Evolutionary conservation across 2,888 invertebrate genomes (phyloP).

Genomic region (Trichopria drosophilae): DNA sequence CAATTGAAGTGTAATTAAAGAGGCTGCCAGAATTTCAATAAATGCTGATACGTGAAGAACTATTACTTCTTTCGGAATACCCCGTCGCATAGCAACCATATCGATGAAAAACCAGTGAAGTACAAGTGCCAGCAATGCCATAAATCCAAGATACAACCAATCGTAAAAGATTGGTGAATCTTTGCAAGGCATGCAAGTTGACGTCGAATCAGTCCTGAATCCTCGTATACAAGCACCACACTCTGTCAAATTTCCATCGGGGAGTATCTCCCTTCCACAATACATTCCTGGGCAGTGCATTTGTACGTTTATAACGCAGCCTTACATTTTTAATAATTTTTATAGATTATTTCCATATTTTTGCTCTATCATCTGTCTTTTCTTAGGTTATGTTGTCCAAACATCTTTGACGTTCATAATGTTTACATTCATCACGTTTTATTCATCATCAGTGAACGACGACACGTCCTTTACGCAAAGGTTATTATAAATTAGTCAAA

Average conservation of each 20-base stretch:
- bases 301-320: slow-evolving; percentile 16
- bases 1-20: slow-evolving; percentile 75
- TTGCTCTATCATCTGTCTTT: not conserved
- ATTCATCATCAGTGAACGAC: too few relatives aligned
- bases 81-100: slow-evolving; percentile 73
- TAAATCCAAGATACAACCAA: slow-evolving; percentile 92
- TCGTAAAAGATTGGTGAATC: slow-evolving; percentile 82
- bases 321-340: not conserved
- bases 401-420: too few relatives aligned
- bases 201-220: slow-evolving; percentile 71
- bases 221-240: slow-evolving; percentile 90
- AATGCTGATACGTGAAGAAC: slow-evolving; percentile 81
- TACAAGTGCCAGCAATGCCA: slow-evolving; percentile 84
- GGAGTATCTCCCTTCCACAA: slow-evolving; percentile 73
- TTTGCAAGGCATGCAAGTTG: slow-evolving; percentile 76
- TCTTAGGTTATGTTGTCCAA: too few relatives aligned
- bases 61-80: slow-evolving; percentile 75
- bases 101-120: slow-evolving; percentile 94
- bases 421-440: too few relatives aligned
- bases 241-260: slow-evolving; percentile 73
- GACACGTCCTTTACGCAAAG: too few relatives aligned
- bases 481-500: too few relatives aligned
- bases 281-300: slow-evolving; percentile 78
- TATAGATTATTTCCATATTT: not conserved
- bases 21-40: slow-evolving; percentile 77